A percentile compares a stretch with the other conserved stretches of the same genome.
phyloP scores from a whole-genome alignment of 2,888 invertebrate species.

The Bombylius major region DNA sequence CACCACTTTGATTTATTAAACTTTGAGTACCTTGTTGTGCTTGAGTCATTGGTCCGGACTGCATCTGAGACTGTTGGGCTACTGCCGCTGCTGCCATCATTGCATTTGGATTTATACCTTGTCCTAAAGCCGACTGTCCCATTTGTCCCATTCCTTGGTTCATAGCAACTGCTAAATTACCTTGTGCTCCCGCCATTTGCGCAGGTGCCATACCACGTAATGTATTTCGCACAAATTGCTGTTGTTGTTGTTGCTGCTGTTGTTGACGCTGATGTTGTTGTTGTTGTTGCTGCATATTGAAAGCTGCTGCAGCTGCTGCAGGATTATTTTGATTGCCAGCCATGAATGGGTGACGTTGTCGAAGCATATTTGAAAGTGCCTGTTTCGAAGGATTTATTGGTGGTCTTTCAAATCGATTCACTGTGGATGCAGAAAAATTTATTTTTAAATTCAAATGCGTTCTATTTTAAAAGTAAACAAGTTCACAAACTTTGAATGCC shows the following conservation, averaged over 20 bases:
- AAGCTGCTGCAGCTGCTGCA: constrained; percentile 21
- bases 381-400: constrained; percentile 64
- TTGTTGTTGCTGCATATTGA: constrained; percentile 21
- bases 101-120: constrained; percentile 18
- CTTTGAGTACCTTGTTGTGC: constrained; percentile 27
- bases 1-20: constrained; percentile 26
- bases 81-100: constrained; percentile 12
- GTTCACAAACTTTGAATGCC: constrained; percentile 24
- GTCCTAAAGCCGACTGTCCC: constrained; percentile 34
- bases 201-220: constrained; percentile 34
- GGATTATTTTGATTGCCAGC: constrained; percentile 31
- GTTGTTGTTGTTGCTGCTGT: constrained; percentile 23
- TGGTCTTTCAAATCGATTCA: constrained; percentile 37
- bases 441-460: background rate
- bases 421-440: constrained; percentile 16
- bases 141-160: constrained; percentile 37
- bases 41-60: constrained; percentile 22
- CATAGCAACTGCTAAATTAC: constrained; percentile 33
- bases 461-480: background rate
- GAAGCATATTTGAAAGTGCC: constrained; percentile 73
- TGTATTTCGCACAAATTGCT: constrained; percentile 30
- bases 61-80: constrained; percentile 15
- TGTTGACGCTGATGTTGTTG: constrained; percentile 24
- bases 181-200: constrained; percentile 37
- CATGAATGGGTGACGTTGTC: constrained; percentile 52